Evolutionary conservation across 2,113 vertebrate species (phyloP).

Genomic region (Elachura formosa): DNA sequence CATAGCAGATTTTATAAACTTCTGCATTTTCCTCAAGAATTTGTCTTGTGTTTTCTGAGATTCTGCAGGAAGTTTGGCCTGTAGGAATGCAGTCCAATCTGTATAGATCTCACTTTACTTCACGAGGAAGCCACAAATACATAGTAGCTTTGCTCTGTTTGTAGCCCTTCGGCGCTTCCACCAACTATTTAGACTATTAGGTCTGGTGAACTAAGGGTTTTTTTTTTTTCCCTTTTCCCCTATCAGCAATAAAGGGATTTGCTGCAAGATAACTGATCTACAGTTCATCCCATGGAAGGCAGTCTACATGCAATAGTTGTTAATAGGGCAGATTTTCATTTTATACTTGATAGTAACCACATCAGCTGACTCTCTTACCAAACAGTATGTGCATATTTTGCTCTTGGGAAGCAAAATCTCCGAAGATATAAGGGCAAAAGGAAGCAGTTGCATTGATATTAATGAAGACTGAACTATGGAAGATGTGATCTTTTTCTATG

Average conservation of each 20-base stretch:
- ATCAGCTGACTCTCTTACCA: neutral
- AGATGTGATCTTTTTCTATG: neutral
- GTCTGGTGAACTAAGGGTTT: neutral
- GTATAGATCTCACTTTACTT: neutral
- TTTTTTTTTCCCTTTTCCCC: neutral
- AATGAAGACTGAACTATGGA: neutral
- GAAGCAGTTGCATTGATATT: neutral
- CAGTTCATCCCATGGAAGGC: neutral
- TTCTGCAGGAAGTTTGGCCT: neutral
- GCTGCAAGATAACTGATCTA: neutral
- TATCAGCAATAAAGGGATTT: neutral
- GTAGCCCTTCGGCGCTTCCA: neutral
- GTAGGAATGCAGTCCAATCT: neutral
- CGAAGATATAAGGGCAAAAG: neutral
- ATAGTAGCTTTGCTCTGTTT: neutral
- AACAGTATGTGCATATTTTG: neutral
- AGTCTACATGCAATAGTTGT: neutral
- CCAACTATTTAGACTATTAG: neutral
- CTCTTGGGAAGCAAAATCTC: neutral
- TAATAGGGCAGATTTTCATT: neutral
- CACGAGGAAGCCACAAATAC: neutral
- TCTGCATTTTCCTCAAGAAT: neutral
- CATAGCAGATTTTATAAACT: neutral
- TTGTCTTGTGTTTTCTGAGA: neutral
- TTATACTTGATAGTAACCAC: neutral